A percentile compares a stretch with the other conserved stretches of the same genome.
These are phyloP conservation scores for Tridacna gigas DNA, from an alignment of 2,888 invertebrate species.

Conservation along the genomic window DNA sequence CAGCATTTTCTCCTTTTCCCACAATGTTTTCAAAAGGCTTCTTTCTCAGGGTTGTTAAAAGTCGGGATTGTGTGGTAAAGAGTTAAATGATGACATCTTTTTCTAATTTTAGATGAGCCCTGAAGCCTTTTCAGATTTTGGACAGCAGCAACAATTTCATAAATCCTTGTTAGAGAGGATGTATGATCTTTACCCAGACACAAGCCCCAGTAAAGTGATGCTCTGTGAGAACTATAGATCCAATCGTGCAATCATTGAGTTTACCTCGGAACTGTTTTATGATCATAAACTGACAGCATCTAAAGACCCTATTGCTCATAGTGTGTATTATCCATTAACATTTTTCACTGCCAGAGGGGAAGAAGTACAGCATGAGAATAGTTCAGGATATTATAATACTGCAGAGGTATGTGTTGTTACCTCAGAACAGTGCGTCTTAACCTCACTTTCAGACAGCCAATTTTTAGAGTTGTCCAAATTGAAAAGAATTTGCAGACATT, in stretches of 20 bases:
- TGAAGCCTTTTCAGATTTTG: conserved; percentile 90
- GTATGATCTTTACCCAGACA: conserved; percentile 90
- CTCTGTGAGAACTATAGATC: conserved; percentile 93
- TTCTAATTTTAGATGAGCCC: conserved; percentile 88
- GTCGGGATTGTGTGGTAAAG: background rate
- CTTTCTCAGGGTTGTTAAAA: background rate
- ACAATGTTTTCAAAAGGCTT: background rate
- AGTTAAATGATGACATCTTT: background rate
- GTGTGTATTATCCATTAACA: conserved; percentile 90
- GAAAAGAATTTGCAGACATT: background rate
- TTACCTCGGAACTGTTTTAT: conserved; percentile 93
- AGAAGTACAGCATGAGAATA: conserved; percentile 90
- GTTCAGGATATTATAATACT: conserved; percentile 93
- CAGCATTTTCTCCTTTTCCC: background rate
- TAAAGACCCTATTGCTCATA: conserved; percentile 90
- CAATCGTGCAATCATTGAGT: conserved; percentile 92
- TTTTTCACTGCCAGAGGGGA: conserved; percentile 93
- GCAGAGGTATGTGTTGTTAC: conserved; percentile 87
- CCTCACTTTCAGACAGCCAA: background rate
- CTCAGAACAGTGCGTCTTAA: background rate
- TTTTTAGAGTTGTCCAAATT: background rate
- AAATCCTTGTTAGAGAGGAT: conserved; percentile 92
- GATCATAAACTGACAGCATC: conserved; percentile 91
- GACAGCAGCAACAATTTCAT: conserved; percentile 83
- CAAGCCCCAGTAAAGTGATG: conserved; percentile 91